Percentiles rank a stretch among this genome's conserved stretches.
Evolutionary conservation across 2,113 vertebrate genomes (phyloP).

Genomic region (Agelaius phoeniceus): DNA sequence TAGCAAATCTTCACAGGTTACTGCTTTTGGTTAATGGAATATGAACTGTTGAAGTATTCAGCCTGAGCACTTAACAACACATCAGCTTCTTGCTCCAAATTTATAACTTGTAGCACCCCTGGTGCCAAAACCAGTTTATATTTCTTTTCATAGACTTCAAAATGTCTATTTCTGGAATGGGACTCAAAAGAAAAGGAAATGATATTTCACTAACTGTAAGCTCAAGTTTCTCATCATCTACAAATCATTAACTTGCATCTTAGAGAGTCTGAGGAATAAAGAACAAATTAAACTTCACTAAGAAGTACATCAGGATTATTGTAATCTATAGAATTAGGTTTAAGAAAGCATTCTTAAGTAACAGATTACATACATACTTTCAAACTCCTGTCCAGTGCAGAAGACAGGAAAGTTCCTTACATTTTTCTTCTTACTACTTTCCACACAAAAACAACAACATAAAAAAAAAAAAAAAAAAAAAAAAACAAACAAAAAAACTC

Average conservation of each 20-base stretch:
- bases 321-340: not conserved
- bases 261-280: not conserved
- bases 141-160: not conserved
- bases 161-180: not conserved
- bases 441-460: not conserved
- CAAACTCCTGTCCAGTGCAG: not conserved
- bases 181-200: not conserved
- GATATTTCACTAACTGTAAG: not conserved
- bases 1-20: constrained; percentile 41
- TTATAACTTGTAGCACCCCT: constrained; percentile 3
- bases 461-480: not conserved
- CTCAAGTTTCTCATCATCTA: not conserved
- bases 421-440: not conserved
- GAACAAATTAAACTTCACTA: not conserved
- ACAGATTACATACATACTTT: not conserved
- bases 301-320: not conserved
- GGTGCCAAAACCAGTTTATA: constrained; percentile 17
- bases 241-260: not conserved
- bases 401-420: not conserved
- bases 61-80: constrained; percentile 38
- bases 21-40: constrained; percentile 46
- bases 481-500: not conserved
- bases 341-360: not conserved
- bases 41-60: constrained; percentile 42
- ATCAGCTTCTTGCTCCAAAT: constrained; percentile 55